Conservation (phyloP, 64 coral and sea anemone species). For the Montipora cactus region DNA sequence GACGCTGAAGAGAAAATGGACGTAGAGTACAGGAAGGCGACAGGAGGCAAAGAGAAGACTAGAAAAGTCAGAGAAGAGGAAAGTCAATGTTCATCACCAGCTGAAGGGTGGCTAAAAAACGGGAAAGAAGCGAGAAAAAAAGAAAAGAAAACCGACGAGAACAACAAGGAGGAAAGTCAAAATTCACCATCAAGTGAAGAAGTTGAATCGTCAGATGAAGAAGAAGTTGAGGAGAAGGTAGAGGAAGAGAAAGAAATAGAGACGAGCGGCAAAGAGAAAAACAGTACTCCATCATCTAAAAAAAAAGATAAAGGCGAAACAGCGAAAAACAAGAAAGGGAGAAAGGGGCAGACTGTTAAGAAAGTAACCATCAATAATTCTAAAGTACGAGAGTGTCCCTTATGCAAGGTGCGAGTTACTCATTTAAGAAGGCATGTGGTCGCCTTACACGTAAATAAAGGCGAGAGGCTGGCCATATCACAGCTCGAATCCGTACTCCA, state of each 20-base stretch:
- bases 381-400: neutral
- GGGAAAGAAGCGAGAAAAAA: neutral
- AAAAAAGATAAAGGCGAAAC: neutral
- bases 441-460: neutral
- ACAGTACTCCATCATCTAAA: neutral
- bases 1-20: neutral
- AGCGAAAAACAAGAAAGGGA: neutral
- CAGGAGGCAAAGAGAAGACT: neutral
- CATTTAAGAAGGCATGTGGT: constrained; percentile 1
- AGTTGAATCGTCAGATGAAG: neutral
- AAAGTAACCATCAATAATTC: constrained; percentile 2
- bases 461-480: neutral
- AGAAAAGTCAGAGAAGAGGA: neutral
- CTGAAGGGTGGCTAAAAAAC: neutral
- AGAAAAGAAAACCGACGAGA: neutral
- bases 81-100: neutral
- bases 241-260: constrained; percentile 1
- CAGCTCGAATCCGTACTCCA: neutral
- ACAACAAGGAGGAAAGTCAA: neutral
- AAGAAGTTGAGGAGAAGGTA: neutral
- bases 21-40: neutral
- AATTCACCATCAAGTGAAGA: neutral
- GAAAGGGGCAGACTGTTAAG: neutral
- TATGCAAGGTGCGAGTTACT: neutral
- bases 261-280: neutral